Percentiles rank a stretch among this genome's conserved stretches.
phyloP scores from a whole-genome alignment of 2,888 invertebrate species.

The Heliconius aoede region DNA sequence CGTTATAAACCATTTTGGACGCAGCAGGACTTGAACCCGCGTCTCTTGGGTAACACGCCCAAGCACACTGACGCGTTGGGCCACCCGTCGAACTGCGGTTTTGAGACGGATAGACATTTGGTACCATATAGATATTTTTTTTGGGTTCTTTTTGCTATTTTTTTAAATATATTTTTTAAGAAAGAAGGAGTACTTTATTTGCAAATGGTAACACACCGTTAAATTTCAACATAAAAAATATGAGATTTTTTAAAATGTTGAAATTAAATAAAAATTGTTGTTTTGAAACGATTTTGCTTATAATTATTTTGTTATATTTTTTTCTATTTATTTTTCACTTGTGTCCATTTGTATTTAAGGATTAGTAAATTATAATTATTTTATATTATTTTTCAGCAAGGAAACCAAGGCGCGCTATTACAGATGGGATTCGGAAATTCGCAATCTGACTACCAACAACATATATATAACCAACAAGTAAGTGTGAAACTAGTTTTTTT shows the following conservation, averaged over 20 bases:
- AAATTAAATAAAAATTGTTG: background rate
- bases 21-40: constrained; percentile 23
- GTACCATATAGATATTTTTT: background rate
- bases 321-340: background rate
- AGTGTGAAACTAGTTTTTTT: background rate
- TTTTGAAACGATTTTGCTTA: background rate
- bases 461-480: constrained; percentile 69
- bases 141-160: background rate
- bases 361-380: background rate
- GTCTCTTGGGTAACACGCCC: constrained; percentile 10
- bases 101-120: constrained; percentile 13
- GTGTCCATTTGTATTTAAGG: background rate
- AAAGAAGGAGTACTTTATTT: background rate
- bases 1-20: constrained; percentile 2
- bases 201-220: background rate
- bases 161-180: background rate
- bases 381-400: background rate
- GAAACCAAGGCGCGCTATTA: constrained; percentile 71
- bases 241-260: background rate
- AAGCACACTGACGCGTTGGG: constrained; percentile 9
- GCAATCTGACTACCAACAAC: constrained; percentile 73
- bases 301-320: background rate
- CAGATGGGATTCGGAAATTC: constrained; percentile 67
- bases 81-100: constrained; percentile 12
- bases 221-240: too few species aligned